Evolutionary conservation across 2,113 vertebrate genomes (phyloP).

Genomic region (Siniperca knerii): DNA sequence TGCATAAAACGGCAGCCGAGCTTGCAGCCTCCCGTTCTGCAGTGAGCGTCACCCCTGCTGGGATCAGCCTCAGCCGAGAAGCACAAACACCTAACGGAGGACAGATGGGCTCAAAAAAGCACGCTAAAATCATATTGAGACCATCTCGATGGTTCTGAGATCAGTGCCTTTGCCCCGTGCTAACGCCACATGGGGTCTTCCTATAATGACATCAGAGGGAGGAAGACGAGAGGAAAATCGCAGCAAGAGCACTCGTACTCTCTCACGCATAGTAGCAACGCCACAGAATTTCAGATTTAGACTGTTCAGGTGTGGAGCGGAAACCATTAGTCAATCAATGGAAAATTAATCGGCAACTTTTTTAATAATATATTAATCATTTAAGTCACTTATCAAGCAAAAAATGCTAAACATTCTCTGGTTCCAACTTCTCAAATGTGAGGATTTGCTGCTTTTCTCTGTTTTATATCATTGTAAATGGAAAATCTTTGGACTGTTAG

Average conservation of each 20-base stretch:
- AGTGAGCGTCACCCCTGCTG: conserved; percentile 56
- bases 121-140: conserved; percentile 51
- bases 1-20: conserved; percentile 39
- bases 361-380: neutral
- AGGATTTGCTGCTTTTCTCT: neutral
- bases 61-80: conserved; percentile 47
- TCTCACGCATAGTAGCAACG: conserved; percentile 14
- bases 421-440: neutral
- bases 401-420: neutral
- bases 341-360: neutral
- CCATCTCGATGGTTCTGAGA: conserved; percentile 41
- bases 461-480: neutral
- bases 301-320: conserved; percentile 1
- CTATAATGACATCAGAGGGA: conserved; percentile 40
- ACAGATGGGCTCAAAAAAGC: conserved; percentile 60
- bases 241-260: conserved; percentile 34
- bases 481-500: neutral
- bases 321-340: neutral
- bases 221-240: conserved; percentile 22
- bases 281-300: conserved; percentile 32
- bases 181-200: conserved; percentile 35
- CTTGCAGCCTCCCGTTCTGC: conserved; percentile 22
- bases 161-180: conserved; percentile 34
- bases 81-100: conserved; percentile 55
- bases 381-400: neutral